Conservation (phyloP, 2,797 vertebrate genomes). For the Thunnus albacares region DNA sequence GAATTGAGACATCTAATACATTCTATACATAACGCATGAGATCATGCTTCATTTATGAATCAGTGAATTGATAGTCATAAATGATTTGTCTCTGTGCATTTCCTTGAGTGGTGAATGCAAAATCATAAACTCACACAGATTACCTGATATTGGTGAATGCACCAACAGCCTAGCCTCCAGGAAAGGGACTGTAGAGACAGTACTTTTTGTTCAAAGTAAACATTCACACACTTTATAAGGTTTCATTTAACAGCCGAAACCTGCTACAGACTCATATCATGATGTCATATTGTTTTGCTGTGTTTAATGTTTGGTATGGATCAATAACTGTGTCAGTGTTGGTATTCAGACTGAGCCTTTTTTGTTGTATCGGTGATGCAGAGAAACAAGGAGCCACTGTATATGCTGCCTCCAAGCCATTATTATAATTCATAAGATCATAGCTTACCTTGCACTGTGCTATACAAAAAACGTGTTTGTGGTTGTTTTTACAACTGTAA, state of each 20-base stretch:
- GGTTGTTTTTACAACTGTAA: not conserved
- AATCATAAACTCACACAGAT: not conserved
- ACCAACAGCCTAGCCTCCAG: not conserved
- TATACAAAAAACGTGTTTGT: not conserved
- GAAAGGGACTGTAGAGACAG: not conserved
- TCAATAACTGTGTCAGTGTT: constrained; percentile 28
- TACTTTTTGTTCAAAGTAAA: constrained; percentile 3
- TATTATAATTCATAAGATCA: not conserved
- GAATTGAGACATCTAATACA: not conserved
- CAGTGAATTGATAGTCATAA: not conserved
- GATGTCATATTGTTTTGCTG: constrained; percentile 9
- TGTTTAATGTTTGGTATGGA: constrained; percentile 13
- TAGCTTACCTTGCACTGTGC: constrained; percentile 6
- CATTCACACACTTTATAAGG: not conserved
- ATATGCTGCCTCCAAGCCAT: not conserved
- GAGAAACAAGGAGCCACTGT: not conserved
- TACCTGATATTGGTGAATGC: not conserved
- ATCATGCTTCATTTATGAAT: not conserved
- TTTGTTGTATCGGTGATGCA: not conserved
- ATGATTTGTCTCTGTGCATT: not conserved
- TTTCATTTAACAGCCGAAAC: constrained; percentile 1
- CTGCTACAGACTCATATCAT: not conserved
- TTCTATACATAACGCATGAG: not conserved
- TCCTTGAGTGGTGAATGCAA: not conserved
- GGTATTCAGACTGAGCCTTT: constrained; percentile 5